phyloP scores from a whole-genome alignment of 2,113 vertebrate species.

The Felis catus region F.catus_Fca126_mat1.0 CM031425.1:42098501-42099000 shows the following conservation, averaged over 20 bases:
- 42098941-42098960: not conserved
- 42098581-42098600: not conserved
- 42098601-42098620: not conserved
- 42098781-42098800: not conserved
- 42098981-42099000: not conserved
- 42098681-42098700: not conserved
- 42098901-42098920: not conserved
- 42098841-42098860: not conserved
- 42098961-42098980: not conserved
- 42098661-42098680: not conserved
- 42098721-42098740: not conserved
- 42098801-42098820: not conserved
- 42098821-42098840: not conserved
- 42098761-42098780: not conserved
- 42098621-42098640: not conserved
- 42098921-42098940: not conserved
- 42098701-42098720: not conserved
- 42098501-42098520: not conserved
- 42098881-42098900: not conserved
- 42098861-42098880: not conserved
- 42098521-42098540: not conserved
- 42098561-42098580: accelerated
- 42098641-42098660: not conserved
- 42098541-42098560: not conserved
- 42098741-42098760: not conserved